Conservation (phyloP, 2,113 vertebrate genomes). For the Sprattus sprattus region DNA sequence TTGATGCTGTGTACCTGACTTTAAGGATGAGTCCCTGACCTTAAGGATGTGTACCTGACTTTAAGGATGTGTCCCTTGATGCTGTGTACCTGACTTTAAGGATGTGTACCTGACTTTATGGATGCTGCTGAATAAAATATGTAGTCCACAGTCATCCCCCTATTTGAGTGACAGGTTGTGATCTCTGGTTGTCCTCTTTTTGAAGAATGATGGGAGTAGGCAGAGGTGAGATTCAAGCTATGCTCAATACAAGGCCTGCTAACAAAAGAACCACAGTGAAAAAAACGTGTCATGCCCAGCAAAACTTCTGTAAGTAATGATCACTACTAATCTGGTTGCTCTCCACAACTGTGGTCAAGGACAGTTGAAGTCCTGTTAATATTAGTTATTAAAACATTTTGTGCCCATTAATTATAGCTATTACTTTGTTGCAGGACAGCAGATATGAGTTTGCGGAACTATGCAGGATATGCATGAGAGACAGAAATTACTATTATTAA, state of each 20-base stretch:
- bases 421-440: neutral
- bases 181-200: constrained; percentile 83
- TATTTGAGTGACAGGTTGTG: constrained; percentile 89
- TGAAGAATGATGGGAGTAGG: constrained; percentile 81
- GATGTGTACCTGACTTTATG: constrained; percentile 39
- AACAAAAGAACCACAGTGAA: constrained; percentile 42
- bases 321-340: no score
- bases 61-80: neutral
- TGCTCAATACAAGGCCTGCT: constrained; percentile 75
- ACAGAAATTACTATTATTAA: no score
- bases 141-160: constrained; percentile 91
- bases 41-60: neutral
- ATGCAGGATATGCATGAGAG: neutral
- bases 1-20: neutral
- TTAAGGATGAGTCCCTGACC: neutral
- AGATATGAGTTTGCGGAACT: constrained; percentile 13
- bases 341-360: neutral
- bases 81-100: constrained; percentile 63
- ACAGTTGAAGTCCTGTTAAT: neutral
- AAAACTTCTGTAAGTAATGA: neutral
- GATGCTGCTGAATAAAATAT: constrained; percentile 86
- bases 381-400: neutral
- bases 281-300: neutral
- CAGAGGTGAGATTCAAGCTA: constrained; percentile 81
- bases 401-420: neutral